Conservation (phyloP, 2,888 invertebrate species). For the Monoplex corrugatus region DNA sequence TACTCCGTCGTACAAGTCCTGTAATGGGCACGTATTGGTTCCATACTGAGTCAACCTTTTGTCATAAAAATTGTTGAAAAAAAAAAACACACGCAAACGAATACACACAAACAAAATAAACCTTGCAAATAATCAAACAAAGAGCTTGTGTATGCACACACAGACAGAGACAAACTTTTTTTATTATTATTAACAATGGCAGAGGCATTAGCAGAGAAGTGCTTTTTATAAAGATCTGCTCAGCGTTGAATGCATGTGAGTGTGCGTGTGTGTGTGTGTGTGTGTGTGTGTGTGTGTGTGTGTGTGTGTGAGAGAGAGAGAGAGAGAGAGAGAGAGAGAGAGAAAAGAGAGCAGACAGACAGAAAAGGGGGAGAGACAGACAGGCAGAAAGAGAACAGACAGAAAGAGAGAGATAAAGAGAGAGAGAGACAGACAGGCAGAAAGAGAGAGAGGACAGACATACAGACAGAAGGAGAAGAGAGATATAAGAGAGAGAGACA, state of each 20-base stretch:
- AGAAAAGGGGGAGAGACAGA: not conserved
- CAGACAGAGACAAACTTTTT: not conserved
- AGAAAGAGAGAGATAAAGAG: not conserved
- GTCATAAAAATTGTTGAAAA: too few species aligned
- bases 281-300: not conserved
- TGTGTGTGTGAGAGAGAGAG: not conserved
- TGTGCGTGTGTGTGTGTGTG: not conserved
- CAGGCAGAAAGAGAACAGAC: not conserved
- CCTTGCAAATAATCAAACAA: too few species aligned
- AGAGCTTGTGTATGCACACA: not conserved
- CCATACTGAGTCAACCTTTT: too few species aligned
- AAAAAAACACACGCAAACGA: too few species aligned
- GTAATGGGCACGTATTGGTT: too few species aligned
- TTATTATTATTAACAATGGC: not conserved
- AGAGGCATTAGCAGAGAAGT: too few species aligned
- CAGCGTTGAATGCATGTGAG: not conserved
- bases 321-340: not conserved
- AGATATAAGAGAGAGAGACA: not conserved
- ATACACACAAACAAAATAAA: too few species aligned
- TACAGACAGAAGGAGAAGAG: too few species aligned
- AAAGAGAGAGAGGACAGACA: not conserved
- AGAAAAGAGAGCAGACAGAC: not conserved
- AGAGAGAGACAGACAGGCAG: not conserved
- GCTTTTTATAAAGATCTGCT: too few species aligned
- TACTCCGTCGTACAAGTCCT: too few species aligned